These are phyloP conservation scores for Odiellus spinosus DNA, from an alignment of 2,888 invertebrate species.

Conservation along the genomic window DNA sequence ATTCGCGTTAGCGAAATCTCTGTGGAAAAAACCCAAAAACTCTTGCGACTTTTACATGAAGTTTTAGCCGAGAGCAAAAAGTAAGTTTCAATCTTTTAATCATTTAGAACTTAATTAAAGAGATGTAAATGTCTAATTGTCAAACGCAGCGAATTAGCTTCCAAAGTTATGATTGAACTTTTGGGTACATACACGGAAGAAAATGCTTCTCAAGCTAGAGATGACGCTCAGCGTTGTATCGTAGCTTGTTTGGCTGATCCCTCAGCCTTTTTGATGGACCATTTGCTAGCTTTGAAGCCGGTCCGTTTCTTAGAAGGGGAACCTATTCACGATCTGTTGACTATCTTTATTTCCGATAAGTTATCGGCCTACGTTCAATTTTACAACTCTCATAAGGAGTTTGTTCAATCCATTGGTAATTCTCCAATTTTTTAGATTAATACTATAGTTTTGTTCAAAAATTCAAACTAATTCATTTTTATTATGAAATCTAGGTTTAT, in stretches of 20 bases:
- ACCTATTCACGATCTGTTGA: constrained; percentile 79
- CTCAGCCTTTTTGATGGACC: constrained; percentile 85
- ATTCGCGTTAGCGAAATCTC: constrained; percentile 28
- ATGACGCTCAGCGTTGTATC: constrained; percentile 88
- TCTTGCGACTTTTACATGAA: constrained; percentile 73
- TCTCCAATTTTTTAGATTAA: background rate
- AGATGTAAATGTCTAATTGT: background rate
- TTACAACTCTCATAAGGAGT: constrained; percentile 79
- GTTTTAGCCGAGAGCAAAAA: constrained; percentile 72
- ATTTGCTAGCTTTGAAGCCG: constrained; percentile 78
- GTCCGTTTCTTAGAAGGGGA: constrained; percentile 89
- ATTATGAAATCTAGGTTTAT: constrained; percentile 45
- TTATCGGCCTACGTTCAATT: constrained; percentile 80
- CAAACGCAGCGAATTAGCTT: constrained; percentile 68
- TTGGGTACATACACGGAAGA: constrained; percentile 92
- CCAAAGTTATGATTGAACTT: constrained; percentile 92
- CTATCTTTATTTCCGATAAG: constrained; percentile 88
- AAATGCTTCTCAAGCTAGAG: constrained; percentile 87
- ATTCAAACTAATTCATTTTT: background rate
- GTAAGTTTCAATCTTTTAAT: too few species aligned
- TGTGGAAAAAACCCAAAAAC: constrained; percentile 49
- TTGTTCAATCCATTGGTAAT: constrained; percentile 46
- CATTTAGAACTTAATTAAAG: background rate
- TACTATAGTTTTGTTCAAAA: background rate
- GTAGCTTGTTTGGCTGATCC: constrained; percentile 89